Evolutionary conservation across 2,797 vertebrate species (phyloP), one percentile per base, ranked within the genome.

Genomic region (Agapornis canus): DNA sequence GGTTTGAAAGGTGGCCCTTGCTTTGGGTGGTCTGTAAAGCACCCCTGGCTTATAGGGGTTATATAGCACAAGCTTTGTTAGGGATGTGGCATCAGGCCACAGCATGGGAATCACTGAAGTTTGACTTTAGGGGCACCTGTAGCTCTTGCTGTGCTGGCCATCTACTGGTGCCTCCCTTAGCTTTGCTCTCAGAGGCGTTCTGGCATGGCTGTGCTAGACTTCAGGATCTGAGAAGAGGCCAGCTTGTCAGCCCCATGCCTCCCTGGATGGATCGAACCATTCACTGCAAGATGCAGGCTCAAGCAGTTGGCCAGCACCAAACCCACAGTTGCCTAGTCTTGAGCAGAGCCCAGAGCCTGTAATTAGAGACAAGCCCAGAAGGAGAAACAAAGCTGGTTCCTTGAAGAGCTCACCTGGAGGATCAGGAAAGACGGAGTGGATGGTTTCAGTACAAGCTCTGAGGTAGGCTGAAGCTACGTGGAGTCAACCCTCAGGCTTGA

Each of bases 401-500:
- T 61, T 76, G 52, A 68, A 64, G 65, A 54, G 77, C 80, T 65
- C 39, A 6, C 47, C 43, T 70, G 82, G 93, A 92, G 85, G 60
- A 83, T 68, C 64, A 64, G 79, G 70, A 93, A 51, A 83, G 80
- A 49, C 35, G 25, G 73, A 94, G 57, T 6, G 6, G 80, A 42
- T 71, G 52, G 82, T 79, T 93, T 81, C 3, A 1, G 77, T n/a
- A n/a, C n/a, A 39, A 54, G 42, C 35, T 78, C 52, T 61, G 82
- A 72, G 82, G 32, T 17, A 60, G 60, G 63, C 27, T 69, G 26
- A 23, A 54, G 43, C 10, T 61, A 54, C 81, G 77, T 78, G 86
- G 65, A 65, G 54, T 13, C 66, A 94, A 7, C 65, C 77, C 86
- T 69, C 39, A 65, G 88, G 80, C 83, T 42, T 61, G 86, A 61